phyloP scores from a whole-genome alignment of 2,113 vertebrate genomes.

The Tapirus terrestris region DNA sequence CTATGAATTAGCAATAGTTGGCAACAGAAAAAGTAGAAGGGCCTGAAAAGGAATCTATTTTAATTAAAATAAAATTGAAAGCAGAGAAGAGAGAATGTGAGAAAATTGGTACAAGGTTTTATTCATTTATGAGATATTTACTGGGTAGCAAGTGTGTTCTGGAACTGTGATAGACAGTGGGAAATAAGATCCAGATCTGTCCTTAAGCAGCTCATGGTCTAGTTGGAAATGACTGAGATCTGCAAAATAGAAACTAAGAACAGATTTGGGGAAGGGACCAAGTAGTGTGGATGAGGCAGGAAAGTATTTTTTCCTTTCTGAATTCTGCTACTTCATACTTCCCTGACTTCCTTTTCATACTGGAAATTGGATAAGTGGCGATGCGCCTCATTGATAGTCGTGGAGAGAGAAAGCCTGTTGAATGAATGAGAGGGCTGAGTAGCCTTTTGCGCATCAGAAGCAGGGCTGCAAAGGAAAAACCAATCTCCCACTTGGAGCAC shows the following conservation, averaged over 20 bases:
- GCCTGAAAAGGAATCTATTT: not conserved
- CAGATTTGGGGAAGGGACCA: not conserved
- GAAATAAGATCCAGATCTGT: not conserved
- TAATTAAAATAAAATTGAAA: not conserved
- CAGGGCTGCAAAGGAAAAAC: not conserved
- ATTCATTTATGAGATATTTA: not conserved
- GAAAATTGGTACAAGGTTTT: not conserved
- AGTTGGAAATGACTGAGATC: not conserved
- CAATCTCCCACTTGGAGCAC: fast-evolving
- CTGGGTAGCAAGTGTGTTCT: not conserved
- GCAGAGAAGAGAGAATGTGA: not conserved
- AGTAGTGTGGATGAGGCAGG: not conserved
- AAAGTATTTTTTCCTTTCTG: not conserved
- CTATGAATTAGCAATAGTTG: not conserved
- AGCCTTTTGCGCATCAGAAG: no score
- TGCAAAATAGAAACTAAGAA: not conserved
- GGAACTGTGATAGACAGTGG: not conserved
- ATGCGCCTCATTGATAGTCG: fast-evolving
- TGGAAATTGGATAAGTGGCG: not conserved
- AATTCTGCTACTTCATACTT: not conserved
- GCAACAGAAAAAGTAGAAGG: not conserved
- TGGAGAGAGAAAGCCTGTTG: not conserved
- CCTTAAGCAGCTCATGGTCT: not conserved
- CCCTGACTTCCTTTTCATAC: not conserved
- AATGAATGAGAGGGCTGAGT: not conserved